phyloP scores from a whole-genome alignment of 2,113 vertebrate species.

The Platichthys flesus region DNA sequence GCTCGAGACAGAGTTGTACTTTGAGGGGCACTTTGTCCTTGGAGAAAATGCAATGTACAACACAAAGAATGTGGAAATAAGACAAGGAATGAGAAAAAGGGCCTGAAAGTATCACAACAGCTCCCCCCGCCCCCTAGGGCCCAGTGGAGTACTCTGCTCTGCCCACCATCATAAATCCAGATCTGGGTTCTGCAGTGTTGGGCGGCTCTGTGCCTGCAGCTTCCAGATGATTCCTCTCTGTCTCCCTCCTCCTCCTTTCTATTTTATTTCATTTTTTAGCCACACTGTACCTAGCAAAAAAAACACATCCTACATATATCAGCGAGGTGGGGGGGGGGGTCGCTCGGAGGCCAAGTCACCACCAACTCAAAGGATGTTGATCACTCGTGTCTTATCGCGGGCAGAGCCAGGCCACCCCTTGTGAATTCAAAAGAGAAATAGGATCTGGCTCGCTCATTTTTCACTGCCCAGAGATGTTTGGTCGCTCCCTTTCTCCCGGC shows the following conservation, averaged over 20 bases:
- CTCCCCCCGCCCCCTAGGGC: conserved; percentile 28
- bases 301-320: conserved; percentile 58
- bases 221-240: conserved; percentile 49
- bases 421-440: conserved; percentile 86
- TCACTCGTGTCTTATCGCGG: conserved; percentile 83
- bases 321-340: not conserved
- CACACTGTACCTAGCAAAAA: conserved; percentile 51
- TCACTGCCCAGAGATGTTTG: conserved; percentile 78
- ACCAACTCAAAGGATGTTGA: conserved; percentile 81
- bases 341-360: conserved; percentile 58
- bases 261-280: conserved; percentile 47
- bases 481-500: conserved; percentile 75
- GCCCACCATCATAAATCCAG: conserved; percentile 73
- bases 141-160: conserved; percentile 37
- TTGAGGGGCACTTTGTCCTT: conserved; percentile 49
- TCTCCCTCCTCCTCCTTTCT: conserved; percentile 24
- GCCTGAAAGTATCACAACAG: conserved; percentile 44
- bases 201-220: conserved; percentile 35
- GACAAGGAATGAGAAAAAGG: conserved; percentile 59
- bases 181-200: conserved; percentile 50
- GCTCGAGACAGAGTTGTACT: conserved; percentile 41
- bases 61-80: conserved; percentile 58
- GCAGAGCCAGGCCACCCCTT: conserved; percentile 80
- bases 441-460: conserved; percentile 83
- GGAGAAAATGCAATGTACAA: conserved; percentile 41